phyloP scores from a whole-genome alignment of 1,140 invertebrate genomes.

The Rhynchophorus ferrugineus region DNA sequence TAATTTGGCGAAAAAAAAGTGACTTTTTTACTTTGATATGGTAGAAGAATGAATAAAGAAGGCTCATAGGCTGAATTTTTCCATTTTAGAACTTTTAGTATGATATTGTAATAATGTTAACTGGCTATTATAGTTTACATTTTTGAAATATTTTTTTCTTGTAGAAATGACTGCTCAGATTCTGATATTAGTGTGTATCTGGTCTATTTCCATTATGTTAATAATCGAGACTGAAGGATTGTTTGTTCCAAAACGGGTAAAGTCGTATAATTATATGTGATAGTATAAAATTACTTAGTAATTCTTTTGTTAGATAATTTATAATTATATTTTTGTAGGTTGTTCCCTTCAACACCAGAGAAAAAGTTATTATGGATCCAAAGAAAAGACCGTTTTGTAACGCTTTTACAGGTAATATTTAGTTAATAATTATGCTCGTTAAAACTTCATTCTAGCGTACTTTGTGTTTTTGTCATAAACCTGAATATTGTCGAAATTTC shows the following conservation, averaged over 20 bases:
- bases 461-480: too few relatives aligned
- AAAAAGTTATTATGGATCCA: constrained; percentile 38
- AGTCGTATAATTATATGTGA: background rate
- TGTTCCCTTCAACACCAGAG: constrained; percentile 25
- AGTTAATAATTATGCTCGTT: too few relatives aligned
- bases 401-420: constrained; percentile 57
- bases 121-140: too few relatives aligned
- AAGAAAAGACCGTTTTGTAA: constrained; percentile 67
- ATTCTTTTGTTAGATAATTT: constrained; percentile 1
- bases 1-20: too few relatives aligned
- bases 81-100: too few relatives aligned
- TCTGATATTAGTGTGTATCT: constrained; percentile 23
- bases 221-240: constrained; percentile 25
- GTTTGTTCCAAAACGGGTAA: constrained; percentile 33
- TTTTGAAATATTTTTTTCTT: too few relatives aligned
- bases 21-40: too few relatives aligned
- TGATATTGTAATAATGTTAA: background rate
- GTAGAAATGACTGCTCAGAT: constrained; percentile 26
- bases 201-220: constrained; percentile 10
- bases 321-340: constrained; percentile 14
- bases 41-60: too few relatives aligned
- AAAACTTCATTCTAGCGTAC: too few relatives aligned
- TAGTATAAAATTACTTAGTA: too few relatives aligned
- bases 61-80: too few relatives aligned
- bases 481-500: too few relatives aligned